Evolutionary conservation across 2,113 vertebrate genomes (phyloP), one percentile per base, ranked within the genome.

Genomic region (Gila orcuttii): DNA sequence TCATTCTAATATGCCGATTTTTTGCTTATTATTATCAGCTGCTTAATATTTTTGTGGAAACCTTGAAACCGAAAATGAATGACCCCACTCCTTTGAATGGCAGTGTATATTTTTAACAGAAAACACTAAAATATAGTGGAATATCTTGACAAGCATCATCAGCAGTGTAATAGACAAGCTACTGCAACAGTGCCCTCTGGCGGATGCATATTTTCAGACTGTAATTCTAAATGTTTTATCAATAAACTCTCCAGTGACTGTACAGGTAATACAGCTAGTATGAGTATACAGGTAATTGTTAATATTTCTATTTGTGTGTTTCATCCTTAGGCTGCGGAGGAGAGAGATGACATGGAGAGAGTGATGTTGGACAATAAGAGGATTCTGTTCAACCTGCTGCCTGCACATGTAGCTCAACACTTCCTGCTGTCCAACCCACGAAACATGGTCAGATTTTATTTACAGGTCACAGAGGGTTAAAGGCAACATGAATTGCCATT

Each of bases 401-500:
- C 98, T 0, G 98, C 97, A 64, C 98, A 99, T 1, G 98, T 99
- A 47, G 98, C 98, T 50, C 97, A 99, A 88, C 98, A 99, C 90
- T 99, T 99, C 93, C 97, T 99, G 76, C 96, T 98, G 96, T 99
- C 98, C 62, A 99, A 99, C 90, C 98, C 98, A 87, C 95, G 98
- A 84, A 99, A 98, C 91, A 99, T 99, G 98, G 98, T 99, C 95
- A 96, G 95, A 79, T 33, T 36, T 45, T 23, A 50, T 36, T 76
- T 73, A 69, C 52, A 52, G 21, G 52, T 79, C 42, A 66, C 85
- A 77, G 19, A 57, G 28, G 55, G 55, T 23, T 57, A 59, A n/a
- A 36, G 31, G 6, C 9, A 23, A 59, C 52, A 78, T 36, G 28
- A 57, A 11, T 21, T 19, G 1, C 2, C 52, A 78, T 15, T 52